Evolutionary conservation across 2,888 invertebrate species (phyloP), one percentile per base, ranked within the genome.

Genomic region (Cordylochernes scorpioides): DNA sequence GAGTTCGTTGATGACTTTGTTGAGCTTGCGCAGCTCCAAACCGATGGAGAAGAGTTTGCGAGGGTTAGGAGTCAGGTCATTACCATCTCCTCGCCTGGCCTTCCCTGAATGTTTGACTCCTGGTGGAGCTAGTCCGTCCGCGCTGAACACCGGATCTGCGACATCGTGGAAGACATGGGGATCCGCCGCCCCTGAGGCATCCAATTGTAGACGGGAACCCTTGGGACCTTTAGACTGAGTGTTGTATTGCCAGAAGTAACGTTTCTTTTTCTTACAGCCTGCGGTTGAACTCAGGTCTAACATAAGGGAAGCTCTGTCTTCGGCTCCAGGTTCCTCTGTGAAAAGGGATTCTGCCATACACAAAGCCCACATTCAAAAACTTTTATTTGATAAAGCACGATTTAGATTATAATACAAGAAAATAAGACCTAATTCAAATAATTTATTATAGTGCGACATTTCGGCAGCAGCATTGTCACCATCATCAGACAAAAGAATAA

Each of bases 191-290:
- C 71, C 27, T 77, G 68, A 36, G 82, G 59, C 38, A n/a, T n/a
- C n/a, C 82, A 31, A 17, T 13, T 22, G 28, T 19, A 30, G 14
- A 19, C 35, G 32, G 62, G 52, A 84, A 80, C 24, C 88, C 86
- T 58, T 94, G 86, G 4, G 91, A 86, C 2, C 94, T 88, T 57
- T 94, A 86, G 2, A 88, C 77, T 91, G 91, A 1, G 88, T 82
- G 59, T 94, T 94, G 54, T 94, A 94, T 53, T 91, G 91, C 91
- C 94, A 94, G 53, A 94, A 91, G 55, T 64, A 88, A 36, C 71
- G 64, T 48, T 82, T 80, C 18, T 39, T 39, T 22, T 50, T 49
- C 39, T 49, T 50, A 17, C n/a, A n/a, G n/a, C n/a, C n/a, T n/a
- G n/a, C n/a, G n/a, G n/a, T n/a, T n/a, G n/a, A n/a, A n/a, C n/a